Evolutionary conservation across 2,888 invertebrate genomes (phyloP), one percentile per base, ranked within the genome.

Genomic region (Thysanoteuthis rhombus): DNA sequence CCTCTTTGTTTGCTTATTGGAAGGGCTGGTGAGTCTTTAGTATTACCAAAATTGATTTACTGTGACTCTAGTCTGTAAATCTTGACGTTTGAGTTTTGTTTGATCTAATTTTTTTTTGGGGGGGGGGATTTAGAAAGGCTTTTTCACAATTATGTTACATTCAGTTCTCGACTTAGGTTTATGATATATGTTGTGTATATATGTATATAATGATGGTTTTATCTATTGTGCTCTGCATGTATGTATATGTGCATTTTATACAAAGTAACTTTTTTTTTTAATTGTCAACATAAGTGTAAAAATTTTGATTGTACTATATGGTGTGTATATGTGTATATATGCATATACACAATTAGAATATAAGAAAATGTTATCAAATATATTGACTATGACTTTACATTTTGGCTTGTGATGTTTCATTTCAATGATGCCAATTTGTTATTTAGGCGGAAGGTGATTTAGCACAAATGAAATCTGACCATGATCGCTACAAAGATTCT

Each of bases 401-500:
- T n/a, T 75, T n/a, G 2, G 25, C 25, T 52, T 52, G 25, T 25
- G 25, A 25, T 52, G 25, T 12, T 36, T 75, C 12, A 75, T 92
- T 92, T 36, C 45, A 42, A 16, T 92, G 92, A 5, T 90, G 25
- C 42, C 22, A 32, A 0, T 39, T 45, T 42, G 2, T 42, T 97
- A 97, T 94, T n/a, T 93, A 97, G 97, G 96, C 96, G 19, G 97
- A 97, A 94, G 95, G 95, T 28, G 95, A 96, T 95, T 94, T 97
- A 93, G 95, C 95, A 10, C 94, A 95, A 16, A 93, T 96, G 94
- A 95, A 95, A 92, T 94, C 95, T 28, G 97, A 97, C 93, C 95
- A 96, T 94, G 96, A 96, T n/a, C 94, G 96, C 52, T 95, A 95
- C 89, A 97, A 97, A 93, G 97, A 97, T 58, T 98, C 98, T 95